phyloP scores from a whole-genome alignment of 2,113 vertebrate genomes.

The Heptranchias perlo region DNA sequence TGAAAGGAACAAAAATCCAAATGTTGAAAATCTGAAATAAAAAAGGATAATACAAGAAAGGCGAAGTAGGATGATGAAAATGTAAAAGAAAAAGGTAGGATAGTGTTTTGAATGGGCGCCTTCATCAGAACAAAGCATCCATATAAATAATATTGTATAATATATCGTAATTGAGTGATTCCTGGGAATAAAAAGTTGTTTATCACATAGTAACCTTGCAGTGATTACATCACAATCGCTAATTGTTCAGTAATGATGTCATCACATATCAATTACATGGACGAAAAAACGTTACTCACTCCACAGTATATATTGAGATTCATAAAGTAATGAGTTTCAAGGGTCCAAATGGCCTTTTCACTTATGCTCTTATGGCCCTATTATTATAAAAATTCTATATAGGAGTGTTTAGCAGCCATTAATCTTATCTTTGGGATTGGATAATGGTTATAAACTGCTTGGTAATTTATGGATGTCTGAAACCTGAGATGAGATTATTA shows the following conservation, averaged over 20 bases:
- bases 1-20: no score
- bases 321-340: neutral
- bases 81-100: neutral
- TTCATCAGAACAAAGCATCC: neutral
- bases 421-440: neutral
- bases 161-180: neutral
- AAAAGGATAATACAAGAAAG: neutral
- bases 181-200: neutral
- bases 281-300: neutral
- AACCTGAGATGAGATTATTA: neutral
- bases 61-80: neutral
- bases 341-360: neutral
- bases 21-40: neutral
- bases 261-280: neutral
- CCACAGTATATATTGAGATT: neutral
- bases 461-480: neutral
- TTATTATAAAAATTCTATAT: neutral
- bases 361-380: neutral
- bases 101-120: neutral
- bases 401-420: neutral
- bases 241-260: neutral
- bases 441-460: neutral
- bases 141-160: neutral
- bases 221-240: neutral
- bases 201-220: neutral